Percentiles rank a stretch among this genome's conserved stretches.
Evolutionary conservation across 1,140 invertebrate genomes (phyloP).

Genomic region (Idris sp.): DNA sequence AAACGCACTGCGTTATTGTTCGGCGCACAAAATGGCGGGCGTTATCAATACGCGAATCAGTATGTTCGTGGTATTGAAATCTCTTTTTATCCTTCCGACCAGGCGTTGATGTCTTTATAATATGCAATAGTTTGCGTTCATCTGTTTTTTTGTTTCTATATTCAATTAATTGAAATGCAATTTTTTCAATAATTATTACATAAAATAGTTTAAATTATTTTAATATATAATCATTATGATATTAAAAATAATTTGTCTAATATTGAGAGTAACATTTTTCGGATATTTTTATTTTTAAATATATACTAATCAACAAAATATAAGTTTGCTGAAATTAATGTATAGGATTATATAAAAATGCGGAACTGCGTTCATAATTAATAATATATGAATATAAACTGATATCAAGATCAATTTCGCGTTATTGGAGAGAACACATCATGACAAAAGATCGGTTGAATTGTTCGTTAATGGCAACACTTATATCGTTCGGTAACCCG

Average conservation of each 20-base stretch:
- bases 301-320: too few relatives aligned
- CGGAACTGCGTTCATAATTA: conserved; percentile 38
- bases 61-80: conserved; percentile 62
- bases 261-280: too few relatives aligned
- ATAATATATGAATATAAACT: conserved; percentile 49
- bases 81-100: conserved; percentile 52
- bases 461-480: conserved; percentile 58
- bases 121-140: too few relatives aligned
- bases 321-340: too few relatives aligned
- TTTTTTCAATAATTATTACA: too few relatives aligned
- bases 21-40: conserved; percentile 27
- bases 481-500: conserved; percentile 59
- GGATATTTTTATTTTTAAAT: too few relatives aligned
- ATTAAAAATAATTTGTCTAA: too few relatives aligned
- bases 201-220: too few relatives aligned
- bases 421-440: conserved; percentile 30
- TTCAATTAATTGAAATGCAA: too few relatives aligned
- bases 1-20: conserved; percentile 46
- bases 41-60: conserved; percentile 44
- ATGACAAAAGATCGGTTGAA: conserved; percentile 55
- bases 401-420: conserved; percentile 48
- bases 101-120: conserved; percentile 70
- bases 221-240: too few relatives aligned
- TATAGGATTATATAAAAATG: too few relatives aligned
- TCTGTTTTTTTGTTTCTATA: too few relatives aligned